Evolutionary conservation across 2,888 invertebrate genomes (phyloP).

Genomic region (Lypha dubia): DNA sequence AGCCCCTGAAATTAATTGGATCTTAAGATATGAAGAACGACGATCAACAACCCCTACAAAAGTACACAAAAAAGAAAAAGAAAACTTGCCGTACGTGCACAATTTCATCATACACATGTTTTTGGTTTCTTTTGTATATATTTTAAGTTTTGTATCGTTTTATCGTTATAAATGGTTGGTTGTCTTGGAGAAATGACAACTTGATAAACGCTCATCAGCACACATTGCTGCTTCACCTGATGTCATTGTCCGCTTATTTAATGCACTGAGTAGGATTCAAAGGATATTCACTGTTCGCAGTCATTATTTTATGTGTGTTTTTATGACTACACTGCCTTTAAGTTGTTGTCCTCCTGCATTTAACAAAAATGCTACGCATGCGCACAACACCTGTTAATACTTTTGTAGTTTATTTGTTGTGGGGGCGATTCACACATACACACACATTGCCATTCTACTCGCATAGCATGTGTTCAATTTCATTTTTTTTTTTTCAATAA

Average conservation of each 20-base stretch:
- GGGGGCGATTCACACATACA: slow-evolving; percentile 56
- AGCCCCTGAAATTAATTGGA: slow-evolving; percentile 64
- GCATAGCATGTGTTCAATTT: slow-evolving; percentile 63
- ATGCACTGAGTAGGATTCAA: slow-evolving; percentile 44
- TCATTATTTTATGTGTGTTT: slow-evolving; percentile 41
- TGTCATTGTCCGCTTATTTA: not conserved
- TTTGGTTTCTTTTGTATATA: not conserved
- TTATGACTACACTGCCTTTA: slow-evolving; percentile 31
- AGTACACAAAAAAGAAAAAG: not conserved
- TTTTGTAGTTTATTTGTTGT: slow-evolving; percentile 46
- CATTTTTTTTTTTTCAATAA: not conserved
- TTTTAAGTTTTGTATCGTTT: not conserved
- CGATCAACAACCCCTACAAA: slow-evolving; percentile 50
- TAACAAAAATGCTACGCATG: slow-evolving; percentile 54
- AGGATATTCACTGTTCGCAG: slow-evolving; percentile 52
- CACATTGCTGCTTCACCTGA: slow-evolving; percentile 74
- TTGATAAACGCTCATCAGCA: slow-evolving; percentile 80
- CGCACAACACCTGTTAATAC: slow-evolving; percentile 69
- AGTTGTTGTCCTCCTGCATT: slow-evolving; percentile 37
- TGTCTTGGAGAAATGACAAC: slow-evolving; percentile 78
- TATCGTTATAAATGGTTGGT: slow-evolving; percentile 66
- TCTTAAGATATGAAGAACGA: slow-evolving; percentile 50
- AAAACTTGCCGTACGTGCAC: not conserved
- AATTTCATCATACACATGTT: slow-evolving; percentile 66
- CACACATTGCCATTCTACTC: slow-evolving; percentile 26